A percentile compares a stretch with the other conserved stretches of the same genome.
These are phyloP conservation scores for Setophaga coronata DNA, from an alignment of 2,113 vertebrate genomes.

Conservation along the genomic window DNA sequence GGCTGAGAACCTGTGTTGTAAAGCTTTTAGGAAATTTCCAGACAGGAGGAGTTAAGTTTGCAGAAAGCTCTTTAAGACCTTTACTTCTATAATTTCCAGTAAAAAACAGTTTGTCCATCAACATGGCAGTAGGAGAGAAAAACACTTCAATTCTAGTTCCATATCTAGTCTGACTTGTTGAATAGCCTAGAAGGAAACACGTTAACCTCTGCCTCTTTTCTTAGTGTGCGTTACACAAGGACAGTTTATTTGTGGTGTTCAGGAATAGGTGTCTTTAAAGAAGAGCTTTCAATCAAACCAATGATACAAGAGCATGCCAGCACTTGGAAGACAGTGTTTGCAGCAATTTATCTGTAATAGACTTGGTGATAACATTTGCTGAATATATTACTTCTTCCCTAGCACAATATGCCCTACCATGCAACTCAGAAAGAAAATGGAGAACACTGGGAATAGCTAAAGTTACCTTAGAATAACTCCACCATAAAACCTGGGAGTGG, in stretches of 20 bases:
- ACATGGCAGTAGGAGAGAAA: not conserved
- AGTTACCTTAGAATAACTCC: not conserved
- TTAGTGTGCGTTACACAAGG: not conserved
- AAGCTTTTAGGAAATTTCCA: not conserved
- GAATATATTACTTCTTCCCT: not conserved
- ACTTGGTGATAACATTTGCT: not conserved
- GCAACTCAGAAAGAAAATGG: not conserved
- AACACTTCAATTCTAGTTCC: not conserved
- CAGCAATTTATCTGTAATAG: not conserved
- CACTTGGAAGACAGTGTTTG: not conserved
- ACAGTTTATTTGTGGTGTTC: not conserved
- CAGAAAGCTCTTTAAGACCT: not conserved
- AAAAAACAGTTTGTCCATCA: not conserved
- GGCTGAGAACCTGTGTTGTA: not conserved
- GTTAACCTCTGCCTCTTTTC: not conserved
- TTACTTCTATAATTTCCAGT: not conserved
- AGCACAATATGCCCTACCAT: not conserved
- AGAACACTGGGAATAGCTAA: not conserved
- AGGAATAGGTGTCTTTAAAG: not conserved
- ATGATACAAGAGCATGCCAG: not conserved
- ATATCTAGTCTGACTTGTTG: not conserved
- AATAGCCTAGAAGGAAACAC: not conserved
- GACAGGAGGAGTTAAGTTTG: not conserved
- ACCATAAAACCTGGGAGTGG: not conserved
- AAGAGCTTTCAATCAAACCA: not conserved